Evolutionary conservation across 2,797 vertebrate genomes (phyloP).

Genomic region (Rhynchonycteris naso): DNA sequence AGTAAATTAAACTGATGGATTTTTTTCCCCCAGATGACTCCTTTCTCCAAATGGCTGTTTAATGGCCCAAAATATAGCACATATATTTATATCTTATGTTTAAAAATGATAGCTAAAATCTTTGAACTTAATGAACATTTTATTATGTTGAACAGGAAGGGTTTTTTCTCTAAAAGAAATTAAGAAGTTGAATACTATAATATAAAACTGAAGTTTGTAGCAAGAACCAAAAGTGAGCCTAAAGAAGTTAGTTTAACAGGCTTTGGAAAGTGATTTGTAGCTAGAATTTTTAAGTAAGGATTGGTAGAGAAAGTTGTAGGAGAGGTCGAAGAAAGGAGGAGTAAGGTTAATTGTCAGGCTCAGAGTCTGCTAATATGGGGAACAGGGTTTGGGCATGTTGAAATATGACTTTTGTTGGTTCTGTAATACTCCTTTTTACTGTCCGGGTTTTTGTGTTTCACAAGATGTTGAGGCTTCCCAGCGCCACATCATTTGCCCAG

Average conservation of each 20-base stretch:
- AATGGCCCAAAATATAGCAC: not conserved
- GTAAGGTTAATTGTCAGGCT: not conserved
- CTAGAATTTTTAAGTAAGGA: not conserved
- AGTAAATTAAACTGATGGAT: constrained; percentile 5
- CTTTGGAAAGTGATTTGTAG: not conserved
- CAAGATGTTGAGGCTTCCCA: not conserved
- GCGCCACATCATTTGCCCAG: not conserved
- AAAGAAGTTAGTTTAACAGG: not conserved
- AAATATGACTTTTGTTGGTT: not conserved
- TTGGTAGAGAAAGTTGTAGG: not conserved
- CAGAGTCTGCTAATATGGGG: not conserved
- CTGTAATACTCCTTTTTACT: not conserved
- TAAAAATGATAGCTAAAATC: not conserved
- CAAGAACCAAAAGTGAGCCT: not conserved
- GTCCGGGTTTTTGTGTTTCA: not conserved
- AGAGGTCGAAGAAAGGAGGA: not conserved
- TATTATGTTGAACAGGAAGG: not conserved
- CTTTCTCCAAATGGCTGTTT: not conserved
- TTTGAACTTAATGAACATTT: not conserved
- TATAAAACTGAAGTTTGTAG: not conserved
- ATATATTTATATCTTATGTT: not conserved
- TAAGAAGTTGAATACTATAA: not conserved
- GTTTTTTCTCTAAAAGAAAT: constrained; percentile 16
- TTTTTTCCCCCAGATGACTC: not conserved
- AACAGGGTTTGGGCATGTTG: not conserved